Evolutionary conservation across 2,888 invertebrate species (phyloP).

Genomic region (Abscondita cerata): DNA sequence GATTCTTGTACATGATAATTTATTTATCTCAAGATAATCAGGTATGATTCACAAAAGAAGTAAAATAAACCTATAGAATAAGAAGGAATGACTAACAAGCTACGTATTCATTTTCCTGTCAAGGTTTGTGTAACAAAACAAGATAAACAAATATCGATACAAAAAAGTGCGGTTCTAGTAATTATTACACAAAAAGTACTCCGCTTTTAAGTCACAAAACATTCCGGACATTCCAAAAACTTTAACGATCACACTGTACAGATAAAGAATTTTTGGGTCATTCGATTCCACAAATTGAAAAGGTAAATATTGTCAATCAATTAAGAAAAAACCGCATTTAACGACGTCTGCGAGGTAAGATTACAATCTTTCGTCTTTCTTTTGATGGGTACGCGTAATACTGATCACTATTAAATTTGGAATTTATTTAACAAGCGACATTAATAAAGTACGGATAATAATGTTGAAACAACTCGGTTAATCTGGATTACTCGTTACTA

Average conservation of each 20-base stretch:
- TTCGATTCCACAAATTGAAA: constrained; percentile 5
- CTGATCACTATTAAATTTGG: no score
- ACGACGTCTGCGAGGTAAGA: not conserved
- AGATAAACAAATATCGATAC: constrained; percentile 1
- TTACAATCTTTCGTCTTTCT: not conserved
- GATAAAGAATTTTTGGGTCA: constrained; percentile 3
- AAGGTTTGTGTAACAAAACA: constrained; percentile 15
- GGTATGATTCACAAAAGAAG: constrained; percentile 21
- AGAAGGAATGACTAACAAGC: constrained; percentile 19
- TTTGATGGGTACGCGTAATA: constrained; percentile 9
- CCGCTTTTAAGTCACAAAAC: constrained; percentile 6
- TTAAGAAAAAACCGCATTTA: constrained; percentile 15
- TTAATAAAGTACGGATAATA: no score
- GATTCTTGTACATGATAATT: constrained; percentile 27
- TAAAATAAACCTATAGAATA: no score
- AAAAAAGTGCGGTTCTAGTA: constrained; percentile 14
- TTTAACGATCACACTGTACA: constrained; percentile 17
- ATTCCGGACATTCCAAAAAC: constrained; percentile 18
- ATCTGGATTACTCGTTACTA: no score
- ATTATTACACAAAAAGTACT: constrained; percentile 11
- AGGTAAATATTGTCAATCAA: constrained; percentile 14
- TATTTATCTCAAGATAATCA: constrained; percentile 30
- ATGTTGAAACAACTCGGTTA: no score
- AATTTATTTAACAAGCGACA: no score
- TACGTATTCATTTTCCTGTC: constrained; percentile 23